Evolutionary conservation across 2,113 vertebrate species (phyloP).

Genomic region (Odobenus rosmarus): DNA sequence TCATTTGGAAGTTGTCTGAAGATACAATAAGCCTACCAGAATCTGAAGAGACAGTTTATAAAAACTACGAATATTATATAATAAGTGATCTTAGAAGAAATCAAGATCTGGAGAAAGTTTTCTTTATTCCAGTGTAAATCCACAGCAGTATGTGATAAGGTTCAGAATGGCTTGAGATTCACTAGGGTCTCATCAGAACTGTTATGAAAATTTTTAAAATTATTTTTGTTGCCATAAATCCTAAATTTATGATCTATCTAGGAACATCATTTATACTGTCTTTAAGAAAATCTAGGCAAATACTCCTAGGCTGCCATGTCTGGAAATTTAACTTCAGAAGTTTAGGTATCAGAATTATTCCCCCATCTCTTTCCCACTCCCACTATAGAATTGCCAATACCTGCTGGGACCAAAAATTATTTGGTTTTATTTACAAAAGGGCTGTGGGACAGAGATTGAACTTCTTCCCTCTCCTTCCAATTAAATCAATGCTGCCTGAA

Average conservation of each 20-base stretch:
- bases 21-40: not conserved
- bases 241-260: conserved; percentile 6
- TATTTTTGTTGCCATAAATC: not conserved
- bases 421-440: not conserved
- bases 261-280: not conserved
- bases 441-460: not conserved
- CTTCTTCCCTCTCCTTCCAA: not conserved
- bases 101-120: not conserved
- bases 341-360: not conserved
- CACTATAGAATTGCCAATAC: not conserved
- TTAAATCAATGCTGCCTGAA: not conserved
- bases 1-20: not conserved
- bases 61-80: not conserved
- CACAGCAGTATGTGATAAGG: not conserved
- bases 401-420: not conserved
- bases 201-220: not conserved
- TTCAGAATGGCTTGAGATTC: not conserved
- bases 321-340: not conserved
- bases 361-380: not conserved
- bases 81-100: not conserved
- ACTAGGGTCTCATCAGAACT: not conserved
- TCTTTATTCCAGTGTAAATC: not conserved
- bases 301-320: not conserved
- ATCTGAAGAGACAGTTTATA: not conserved
- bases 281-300: not conserved